phyloP scores from a whole-genome alignment of 2,113 vertebrate genomes.

The Syngnathoides biaculeatus region DNA sequence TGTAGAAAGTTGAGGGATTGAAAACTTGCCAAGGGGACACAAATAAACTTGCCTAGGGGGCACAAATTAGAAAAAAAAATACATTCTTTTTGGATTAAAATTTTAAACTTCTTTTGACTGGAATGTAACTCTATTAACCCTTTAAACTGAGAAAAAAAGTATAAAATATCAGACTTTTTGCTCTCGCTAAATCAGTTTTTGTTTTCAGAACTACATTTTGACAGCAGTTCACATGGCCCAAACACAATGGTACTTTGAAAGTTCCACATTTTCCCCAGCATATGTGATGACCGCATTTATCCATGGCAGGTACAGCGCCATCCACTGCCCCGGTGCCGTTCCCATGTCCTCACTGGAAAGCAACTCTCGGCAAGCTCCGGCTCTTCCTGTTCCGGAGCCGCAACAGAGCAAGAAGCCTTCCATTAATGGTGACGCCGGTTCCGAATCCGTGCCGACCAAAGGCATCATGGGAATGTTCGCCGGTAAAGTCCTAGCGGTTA shows the following conservation, averaged over 20 bases:
- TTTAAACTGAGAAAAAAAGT: too few relatives aligned
- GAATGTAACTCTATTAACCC: too few relatives aligned
- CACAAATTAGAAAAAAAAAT: too few relatives aligned
- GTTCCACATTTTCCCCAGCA: not conserved
- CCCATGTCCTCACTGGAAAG: conserved; percentile 63
- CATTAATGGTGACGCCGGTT: conserved; percentile 66
- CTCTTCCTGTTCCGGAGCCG: not conserved
- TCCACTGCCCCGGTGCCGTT: conserved; percentile 78
- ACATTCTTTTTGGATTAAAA: too few relatives aligned
- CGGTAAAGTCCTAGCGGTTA: conserved; percentile 68
- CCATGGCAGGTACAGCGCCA: conserved; percentile 83
- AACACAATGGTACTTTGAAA: not conserved
- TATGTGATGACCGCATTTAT: not conserved
- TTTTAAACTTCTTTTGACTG: too few relatives aligned
- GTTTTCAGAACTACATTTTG: too few relatives aligned
- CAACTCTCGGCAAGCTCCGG: conserved; percentile 35
- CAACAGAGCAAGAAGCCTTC: not conserved
- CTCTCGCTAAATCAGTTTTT: too few relatives aligned
- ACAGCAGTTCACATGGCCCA: not conserved
- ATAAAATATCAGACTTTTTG: too few relatives aligned
- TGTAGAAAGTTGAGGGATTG: too few relatives aligned
- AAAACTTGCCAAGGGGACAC: too few relatives aligned
- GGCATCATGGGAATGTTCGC: conserved; percentile 94
- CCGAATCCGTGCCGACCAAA: conserved; percentile 75
- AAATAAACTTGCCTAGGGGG: too few relatives aligned